Base-by-base conservation (phyloP, 1,140 invertebrate species). In the Anastatus disparis region DNA sequence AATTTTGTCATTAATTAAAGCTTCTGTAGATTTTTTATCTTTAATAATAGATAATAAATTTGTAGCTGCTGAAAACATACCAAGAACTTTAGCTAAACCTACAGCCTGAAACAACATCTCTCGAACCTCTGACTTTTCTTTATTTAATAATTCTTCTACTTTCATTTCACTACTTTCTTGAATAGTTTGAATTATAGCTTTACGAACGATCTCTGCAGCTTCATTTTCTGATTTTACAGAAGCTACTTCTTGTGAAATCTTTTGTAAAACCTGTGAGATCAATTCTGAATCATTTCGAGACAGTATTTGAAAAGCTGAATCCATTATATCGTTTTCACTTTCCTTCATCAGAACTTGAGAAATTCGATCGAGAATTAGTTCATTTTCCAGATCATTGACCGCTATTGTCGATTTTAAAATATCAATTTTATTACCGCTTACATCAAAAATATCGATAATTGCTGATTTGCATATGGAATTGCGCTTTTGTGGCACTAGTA, bases 21-120 rank as follows among this genome's bases (percentile, higher is more conserved):
- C 87, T 22, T 83, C 80, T 3, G 90, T 87, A 20, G 88, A 88
- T n/a, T 88, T 84, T 24, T 88, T 86, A 77, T 92, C 88, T 35
- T 87, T 87, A 20, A 91, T 78, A n/a, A 90, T 81, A n/a, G 87
- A 82, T 35, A 90, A 73, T 17, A 92, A 81, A 35, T 86, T 89
- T 13, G 82, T 85, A 2, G 89, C 91, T 0, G 90, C 89, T 8
- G 89, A 87, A 22, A 87, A 86, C 85, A 93, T 88, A 0, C 91
- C 91, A 6, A 93, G 81, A 17, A 92, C 89, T 81, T 87, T 89
- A 0, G 92, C 92, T 3, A 94, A 84, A 22, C 90, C 91, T 1
- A 91, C 84, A 0, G 92, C 92, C 81, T 94, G 91, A 2, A 88
- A 81, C 35, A 93, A 83, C 71, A 89, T 78, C n/a, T 87, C 83